These are phyloP conservation scores for Zaprionus camerounensis DNA, from an alignment of 1,140 invertebrate genomes.

Conservation along the genomic window DNA sequence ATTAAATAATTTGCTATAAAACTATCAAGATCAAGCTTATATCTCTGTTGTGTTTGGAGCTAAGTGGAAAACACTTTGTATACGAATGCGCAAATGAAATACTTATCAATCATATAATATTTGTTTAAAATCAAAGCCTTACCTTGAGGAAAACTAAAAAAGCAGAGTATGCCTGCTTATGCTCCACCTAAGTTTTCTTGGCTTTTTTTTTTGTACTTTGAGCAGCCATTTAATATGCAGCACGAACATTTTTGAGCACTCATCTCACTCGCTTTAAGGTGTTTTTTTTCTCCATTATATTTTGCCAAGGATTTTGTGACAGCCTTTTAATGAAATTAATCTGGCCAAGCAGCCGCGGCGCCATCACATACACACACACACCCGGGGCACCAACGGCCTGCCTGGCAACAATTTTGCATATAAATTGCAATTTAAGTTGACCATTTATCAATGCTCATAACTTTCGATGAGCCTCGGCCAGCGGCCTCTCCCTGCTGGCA, in stretches of 20 bases:
- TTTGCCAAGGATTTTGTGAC: constrained; percentile 52
- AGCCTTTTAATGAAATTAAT: constrained; percentile 57
- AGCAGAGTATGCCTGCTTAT: neutral
- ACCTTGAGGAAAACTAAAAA: neutral
- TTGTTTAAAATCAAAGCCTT: neutral
- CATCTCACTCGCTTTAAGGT: neutral
- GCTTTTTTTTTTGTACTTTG: constrained; percentile 16
- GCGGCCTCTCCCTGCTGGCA: neutral
- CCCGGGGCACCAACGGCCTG: constrained; percentile 15
- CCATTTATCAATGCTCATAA: constrained; percentile 50
- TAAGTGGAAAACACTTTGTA: neutral
- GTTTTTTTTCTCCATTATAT: constrained; percentile 10
- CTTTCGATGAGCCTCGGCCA: constrained; percentile 30
- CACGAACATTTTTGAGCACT: constrained; percentile 30
- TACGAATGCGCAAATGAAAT: neutral
- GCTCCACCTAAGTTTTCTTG: neutral
- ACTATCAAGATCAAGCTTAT: neutral
- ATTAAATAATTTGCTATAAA: neutral
- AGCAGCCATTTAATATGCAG: constrained; percentile 43
- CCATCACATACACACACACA: neutral
- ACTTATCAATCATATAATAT: neutral
- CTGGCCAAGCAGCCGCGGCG: neutral
- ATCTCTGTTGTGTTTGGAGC: neutral
- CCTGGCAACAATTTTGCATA: constrained; percentile 49
- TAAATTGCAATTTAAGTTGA: constrained; percentile 56